Percentiles rank a stretch among this genome's conserved stretches.
Evolutionary conservation across 2,113 vertebrate species (phyloP).

Genomic region (Hippocampus barbouri): DNA sequence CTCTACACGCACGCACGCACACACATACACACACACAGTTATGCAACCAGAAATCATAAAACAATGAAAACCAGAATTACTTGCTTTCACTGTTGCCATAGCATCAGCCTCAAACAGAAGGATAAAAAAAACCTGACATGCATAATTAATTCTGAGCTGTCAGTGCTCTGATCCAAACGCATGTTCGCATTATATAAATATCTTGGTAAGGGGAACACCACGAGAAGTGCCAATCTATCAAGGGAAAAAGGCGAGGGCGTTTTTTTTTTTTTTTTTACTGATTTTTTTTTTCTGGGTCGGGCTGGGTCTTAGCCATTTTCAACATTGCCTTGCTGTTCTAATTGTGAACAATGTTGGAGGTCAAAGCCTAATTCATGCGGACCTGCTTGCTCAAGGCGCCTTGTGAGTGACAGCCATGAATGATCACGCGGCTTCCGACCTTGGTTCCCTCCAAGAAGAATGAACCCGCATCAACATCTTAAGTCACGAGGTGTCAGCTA

Average conservation of each 20-base stretch:
- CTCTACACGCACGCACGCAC: conserved; percentile 70
- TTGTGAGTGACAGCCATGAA: neutral
- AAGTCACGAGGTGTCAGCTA: conserved; percentile 20
- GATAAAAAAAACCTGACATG: neutral
- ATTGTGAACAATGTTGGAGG: conserved; percentile 27
- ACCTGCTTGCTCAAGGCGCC: neutral
- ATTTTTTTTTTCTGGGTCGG: neutral
- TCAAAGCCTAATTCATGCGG: neutral
- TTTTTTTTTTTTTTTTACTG: neutral
- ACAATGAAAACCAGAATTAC: neutral
- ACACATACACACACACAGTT: neutral
- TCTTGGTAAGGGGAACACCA: conserved; percentile 12
- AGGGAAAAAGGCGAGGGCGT: neutral
- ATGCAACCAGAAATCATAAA: neutral
- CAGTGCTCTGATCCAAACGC: conserved; percentile 12
- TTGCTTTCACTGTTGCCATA: conserved; percentile 29
- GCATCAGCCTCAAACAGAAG: conserved; percentile 26
- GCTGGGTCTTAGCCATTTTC: conserved; percentile 3
- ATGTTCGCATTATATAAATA: conserved; percentile 1
- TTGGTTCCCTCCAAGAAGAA: conserved; percentile 2
- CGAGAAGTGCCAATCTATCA: conserved; percentile 26
- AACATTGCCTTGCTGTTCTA: conserved; percentile 21
- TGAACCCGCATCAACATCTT: conserved; percentile 4
- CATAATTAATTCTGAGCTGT: conserved; percentile 32
- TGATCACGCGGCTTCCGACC: conserved; percentile 4